Percentiles rank a stretch among this genome's conserved stretches.
These are phyloP conservation scores for Lacerta agilis DNA, from an alignment of 2,797 vertebrate genomes.

Conservation along the genomic window DNA sequence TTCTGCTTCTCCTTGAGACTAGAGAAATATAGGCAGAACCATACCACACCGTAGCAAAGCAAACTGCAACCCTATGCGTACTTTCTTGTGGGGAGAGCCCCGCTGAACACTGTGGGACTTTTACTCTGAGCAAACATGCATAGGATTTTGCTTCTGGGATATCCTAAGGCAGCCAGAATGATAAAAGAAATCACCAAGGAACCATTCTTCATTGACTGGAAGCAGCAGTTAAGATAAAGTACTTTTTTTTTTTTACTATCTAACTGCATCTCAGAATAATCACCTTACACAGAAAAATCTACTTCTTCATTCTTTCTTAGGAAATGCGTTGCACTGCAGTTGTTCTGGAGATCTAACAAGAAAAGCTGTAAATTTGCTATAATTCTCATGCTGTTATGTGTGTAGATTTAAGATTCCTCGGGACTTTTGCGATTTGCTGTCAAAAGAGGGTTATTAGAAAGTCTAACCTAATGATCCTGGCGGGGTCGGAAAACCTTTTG, in stretches of 20 bases:
- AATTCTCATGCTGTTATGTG: too few species aligned
- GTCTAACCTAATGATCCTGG: background rate
- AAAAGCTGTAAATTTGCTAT: background rate
- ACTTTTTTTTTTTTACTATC: background rate
- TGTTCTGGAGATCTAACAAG: background rate
- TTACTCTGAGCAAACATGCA: background rate
- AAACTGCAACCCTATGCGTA: background rate
- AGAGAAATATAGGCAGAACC: background rate
- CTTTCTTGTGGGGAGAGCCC: background rate
- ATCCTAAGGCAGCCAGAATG: background rate
- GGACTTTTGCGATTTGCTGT: constrained; percentile 12
- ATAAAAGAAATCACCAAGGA: background rate
- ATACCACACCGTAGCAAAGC: background rate
- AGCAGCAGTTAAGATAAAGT: background rate
- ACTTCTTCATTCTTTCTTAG: background rate
- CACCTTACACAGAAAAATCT: background rate
- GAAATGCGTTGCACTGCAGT: background rate
- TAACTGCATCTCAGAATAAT: background rate
- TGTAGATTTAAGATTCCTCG: background rate
- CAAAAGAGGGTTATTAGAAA: too few species aligned
- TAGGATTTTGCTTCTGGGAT: background rate
- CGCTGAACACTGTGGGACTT: background rate
- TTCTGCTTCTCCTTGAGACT: background rate
- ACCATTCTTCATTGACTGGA: background rate
- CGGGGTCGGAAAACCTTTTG: constrained; percentile 8